phyloP scores from a whole-genome alignment of 2,888 invertebrate genomes.

The Bibio marci region DNA sequence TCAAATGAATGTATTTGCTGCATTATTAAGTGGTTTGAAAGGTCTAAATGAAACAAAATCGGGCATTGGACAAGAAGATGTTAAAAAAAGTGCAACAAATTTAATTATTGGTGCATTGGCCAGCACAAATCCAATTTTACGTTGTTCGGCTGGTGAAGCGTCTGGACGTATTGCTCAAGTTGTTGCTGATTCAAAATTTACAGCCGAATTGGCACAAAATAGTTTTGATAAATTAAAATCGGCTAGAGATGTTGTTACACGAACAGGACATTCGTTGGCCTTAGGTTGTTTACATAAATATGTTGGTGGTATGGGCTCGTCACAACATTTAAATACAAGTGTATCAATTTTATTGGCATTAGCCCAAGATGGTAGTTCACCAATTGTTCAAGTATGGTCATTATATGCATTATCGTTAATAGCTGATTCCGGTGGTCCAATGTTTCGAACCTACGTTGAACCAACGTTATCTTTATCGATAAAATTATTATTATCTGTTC shows the following conservation, averaged over 20 bases:
- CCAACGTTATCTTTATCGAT: constrained; percentile 81
- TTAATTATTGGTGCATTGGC: constrained; percentile 66
- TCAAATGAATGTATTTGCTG: constrained; percentile 93
- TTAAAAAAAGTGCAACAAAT: constrained; percentile 65
- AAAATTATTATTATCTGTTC: constrained; percentile 75
- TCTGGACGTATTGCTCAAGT: constrained; percentile 86
- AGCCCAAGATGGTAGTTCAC: constrained; percentile 83
- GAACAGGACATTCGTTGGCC: constrained; percentile 78
- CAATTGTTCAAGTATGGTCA: constrained; percentile 97
- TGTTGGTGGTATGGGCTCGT: constrained; percentile 89
- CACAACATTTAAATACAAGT: constrained; percentile 85
- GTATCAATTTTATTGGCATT: constrained; percentile 86
- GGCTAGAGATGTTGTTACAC: constrained; percentile 69
- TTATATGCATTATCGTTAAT: constrained; percentile 88
- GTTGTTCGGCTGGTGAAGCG: constrained; percentile 91
- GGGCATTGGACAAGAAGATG: constrained; percentile 73
- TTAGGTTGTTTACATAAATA: constrained; percentile 93
- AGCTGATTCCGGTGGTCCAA: constrained; percentile 95
- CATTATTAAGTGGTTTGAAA: constrained; percentile 74
- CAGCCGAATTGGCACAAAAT: constrained; percentile 75
- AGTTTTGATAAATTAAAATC: constrained; percentile 78
- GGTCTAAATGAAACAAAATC: constrained; percentile 76
- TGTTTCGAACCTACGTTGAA: constrained; percentile 96
- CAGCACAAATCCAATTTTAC: constrained; percentile 57
- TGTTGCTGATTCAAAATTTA: constrained; percentile 69